These are phyloP conservation scores for Nasonia longicornis DNA, from an alignment of 1,140 invertebrate species.

Conservation along the genomic window DNA sequence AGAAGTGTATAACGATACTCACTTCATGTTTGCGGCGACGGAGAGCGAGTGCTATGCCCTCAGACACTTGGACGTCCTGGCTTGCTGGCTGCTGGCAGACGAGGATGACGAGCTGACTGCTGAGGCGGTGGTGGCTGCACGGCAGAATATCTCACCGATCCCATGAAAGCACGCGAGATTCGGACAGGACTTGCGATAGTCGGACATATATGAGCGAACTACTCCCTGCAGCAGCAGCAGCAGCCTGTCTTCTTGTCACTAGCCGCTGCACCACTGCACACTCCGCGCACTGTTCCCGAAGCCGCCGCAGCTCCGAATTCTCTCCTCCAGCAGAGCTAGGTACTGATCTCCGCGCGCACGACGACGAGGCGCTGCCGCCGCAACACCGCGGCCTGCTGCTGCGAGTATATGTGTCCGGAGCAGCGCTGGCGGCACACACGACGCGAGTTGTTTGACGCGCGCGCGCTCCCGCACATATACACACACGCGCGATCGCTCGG, in stretches of 20 bases:
- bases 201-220: slow-evolving; percentile 61
- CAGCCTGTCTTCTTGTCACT: background rate
- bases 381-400: background rate
- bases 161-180: slow-evolving; percentile 69
- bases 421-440: slow-evolving; percentile 7
- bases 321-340: background rate
- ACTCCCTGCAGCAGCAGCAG: too few relatives aligned
- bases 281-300: background rate
- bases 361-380: background rate
- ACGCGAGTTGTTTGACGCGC: slow-evolving; percentile 7
- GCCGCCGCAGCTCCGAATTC: background rate
- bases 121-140: slow-evolving; percentile 34
- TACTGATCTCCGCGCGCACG: too few relatives aligned
- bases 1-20: slow-evolving; percentile 52
- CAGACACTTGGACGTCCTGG: slow-evolving; percentile 52
- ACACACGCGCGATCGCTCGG: background rate
- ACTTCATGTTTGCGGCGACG: slow-evolving; percentile 66
- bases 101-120: slow-evolving; percentile 14
- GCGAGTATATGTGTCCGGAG: background rate
- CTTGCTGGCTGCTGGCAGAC: background rate
- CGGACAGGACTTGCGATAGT: slow-evolving; percentile 65
- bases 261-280: background rate
- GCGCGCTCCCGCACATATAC: slow-evolving; percentile 6
- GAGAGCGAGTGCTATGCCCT: slow-evolving; percentile 66
- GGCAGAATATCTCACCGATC: slow-evolving; percentile 66